phyloP scores from a whole-genome alignment of 2,797 vertebrate genomes.

The Myotis daubentonii region DNA sequence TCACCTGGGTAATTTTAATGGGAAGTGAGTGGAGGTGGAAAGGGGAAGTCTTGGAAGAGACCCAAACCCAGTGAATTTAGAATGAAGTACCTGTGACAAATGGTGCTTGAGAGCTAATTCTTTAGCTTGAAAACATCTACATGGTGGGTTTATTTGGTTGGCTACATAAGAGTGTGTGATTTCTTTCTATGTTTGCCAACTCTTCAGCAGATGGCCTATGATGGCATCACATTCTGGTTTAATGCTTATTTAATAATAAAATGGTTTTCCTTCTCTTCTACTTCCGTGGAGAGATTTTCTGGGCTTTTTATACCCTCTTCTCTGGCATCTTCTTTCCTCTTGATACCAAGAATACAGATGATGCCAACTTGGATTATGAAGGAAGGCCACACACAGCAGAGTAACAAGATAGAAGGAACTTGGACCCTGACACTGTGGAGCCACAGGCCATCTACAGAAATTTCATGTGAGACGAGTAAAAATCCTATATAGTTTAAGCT shows the following conservation, averaged over 20 bases:
- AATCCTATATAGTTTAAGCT: background rate
- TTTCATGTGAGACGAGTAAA: background rate
- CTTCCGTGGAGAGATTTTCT: background rate
- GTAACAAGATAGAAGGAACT: background rate
- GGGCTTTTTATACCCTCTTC: background rate
- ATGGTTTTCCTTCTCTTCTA: background rate
- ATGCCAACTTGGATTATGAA: background rate
- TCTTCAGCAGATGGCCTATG: background rate
- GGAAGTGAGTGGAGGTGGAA: background rate
- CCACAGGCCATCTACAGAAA: background rate
- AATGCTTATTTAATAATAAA: background rate
- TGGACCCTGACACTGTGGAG: background rate
- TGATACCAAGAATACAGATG: background rate
- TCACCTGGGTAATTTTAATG: background rate
- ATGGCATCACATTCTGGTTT: background rate
- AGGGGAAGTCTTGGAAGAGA: background rate
- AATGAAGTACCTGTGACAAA: background rate
- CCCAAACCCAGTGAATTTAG: background rate
- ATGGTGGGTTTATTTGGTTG: background rate
- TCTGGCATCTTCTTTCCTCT: background rate
- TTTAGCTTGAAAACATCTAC: background rate
- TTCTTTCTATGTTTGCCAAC: background rate
- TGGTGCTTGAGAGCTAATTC: background rate
- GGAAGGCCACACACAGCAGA: background rate
- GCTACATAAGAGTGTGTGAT: background rate